Percentiles rank a stretch among this genome's conserved stretches.
Conservation (phyloP, 2,797 vertebrate genomes). For the Aplochiton taeniatus region DNA sequence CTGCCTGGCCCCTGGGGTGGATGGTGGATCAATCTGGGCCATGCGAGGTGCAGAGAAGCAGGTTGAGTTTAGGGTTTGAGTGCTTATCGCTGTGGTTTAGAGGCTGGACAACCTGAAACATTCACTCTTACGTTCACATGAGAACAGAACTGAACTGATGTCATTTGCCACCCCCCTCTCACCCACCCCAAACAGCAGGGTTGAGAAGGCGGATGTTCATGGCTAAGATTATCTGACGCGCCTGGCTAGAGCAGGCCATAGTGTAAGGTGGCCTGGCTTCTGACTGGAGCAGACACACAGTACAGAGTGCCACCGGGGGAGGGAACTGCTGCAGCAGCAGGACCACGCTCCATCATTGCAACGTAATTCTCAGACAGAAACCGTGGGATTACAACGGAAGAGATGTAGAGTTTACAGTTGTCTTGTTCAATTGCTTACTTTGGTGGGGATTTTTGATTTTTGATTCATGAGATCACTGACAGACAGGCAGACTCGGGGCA, state of each 20-base stretch:
- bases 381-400: not conserved
- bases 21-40: slow-evolving; percentile 49
- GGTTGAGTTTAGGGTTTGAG: slow-evolving; percentile 46
- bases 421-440: not conserved
- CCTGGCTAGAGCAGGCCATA: too few relatives aligned
- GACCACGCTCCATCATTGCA: not conserved
- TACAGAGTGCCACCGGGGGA: not conserved
- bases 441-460: too few relatives aligned
- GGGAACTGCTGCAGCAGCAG: not conserved
- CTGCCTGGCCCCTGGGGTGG: slow-evolving; percentile 38
- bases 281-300: too few relatives aligned
- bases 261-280: too few relatives aligned
- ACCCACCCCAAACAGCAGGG: too few relatives aligned
- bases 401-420: too few relatives aligned
- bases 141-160: slow-evolving; percentile 6
- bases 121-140: slow-evolving; percentile 5
- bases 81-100: slow-evolving; percentile 56
- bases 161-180: too few relatives aligned
- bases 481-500: not conserved
- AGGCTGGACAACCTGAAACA: slow-evolving; percentile 34
- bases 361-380: not conserved
- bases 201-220: too few relatives aligned
- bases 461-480: too few relatives aligned
- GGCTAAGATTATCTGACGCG: too few relatives aligned
- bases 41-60: slow-evolving; percentile 48